These are phyloP conservation scores for Mola mola DNA, from an alignment of 2,113 vertebrate genomes.

Conservation along the genomic window DNA sequence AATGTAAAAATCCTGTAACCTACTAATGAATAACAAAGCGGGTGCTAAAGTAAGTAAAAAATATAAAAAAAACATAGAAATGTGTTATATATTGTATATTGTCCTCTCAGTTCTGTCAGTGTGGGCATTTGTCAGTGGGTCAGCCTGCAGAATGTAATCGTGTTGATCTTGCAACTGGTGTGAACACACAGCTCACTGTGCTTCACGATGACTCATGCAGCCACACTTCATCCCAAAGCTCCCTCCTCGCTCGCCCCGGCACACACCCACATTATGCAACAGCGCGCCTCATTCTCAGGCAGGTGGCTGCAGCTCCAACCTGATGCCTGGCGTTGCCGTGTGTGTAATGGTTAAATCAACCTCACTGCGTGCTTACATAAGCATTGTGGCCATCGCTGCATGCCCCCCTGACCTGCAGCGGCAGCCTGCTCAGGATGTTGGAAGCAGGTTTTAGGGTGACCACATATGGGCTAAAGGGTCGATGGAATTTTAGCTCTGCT, in stretches of 20 bases:
- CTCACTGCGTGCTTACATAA: constrained; percentile 31
- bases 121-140: not conserved
- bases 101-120: too few species aligned
- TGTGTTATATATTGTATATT: too few species aligned
- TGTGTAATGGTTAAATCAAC: constrained; percentile 30
- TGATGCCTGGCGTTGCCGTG: not conserved
- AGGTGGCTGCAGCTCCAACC: constrained; percentile 42
- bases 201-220: constrained; percentile 40
- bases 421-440: not conserved
- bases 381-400: not conserved
- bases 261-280: constrained; percentile 44
- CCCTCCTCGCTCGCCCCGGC: not conserved
- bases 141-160: not conserved
- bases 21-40: too few species aligned
- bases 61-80: too few species aligned
- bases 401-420: not conserved
- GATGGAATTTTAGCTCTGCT: constrained; percentile 13
- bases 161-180: not conserved
- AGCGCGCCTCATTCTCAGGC: constrained; percentile 17
- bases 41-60: too few species aligned
- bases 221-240: not conserved
- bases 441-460: constrained; percentile 2
- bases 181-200: constrained; percentile 63
- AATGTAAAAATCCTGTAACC: not conserved
- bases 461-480: constrained; percentile 7